A percentile compares a stretch with the other conserved stretches of the same genome.
These are phyloP conservation scores for Globia sparganii DNA, from an alignment of 2,888 invertebrate species.

Conservation along the genomic window DNA sequence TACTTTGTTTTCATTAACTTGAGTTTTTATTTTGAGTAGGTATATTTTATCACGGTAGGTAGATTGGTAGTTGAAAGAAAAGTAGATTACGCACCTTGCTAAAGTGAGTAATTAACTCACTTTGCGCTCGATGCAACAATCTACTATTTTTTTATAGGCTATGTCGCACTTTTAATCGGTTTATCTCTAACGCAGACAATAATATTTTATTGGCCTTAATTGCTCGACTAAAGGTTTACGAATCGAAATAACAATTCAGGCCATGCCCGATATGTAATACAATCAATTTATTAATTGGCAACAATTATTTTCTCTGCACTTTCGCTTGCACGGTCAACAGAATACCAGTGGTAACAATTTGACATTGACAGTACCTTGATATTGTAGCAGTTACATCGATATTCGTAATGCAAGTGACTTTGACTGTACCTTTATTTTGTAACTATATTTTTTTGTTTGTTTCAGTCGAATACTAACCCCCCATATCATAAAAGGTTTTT, in stretches of 20 bases:
- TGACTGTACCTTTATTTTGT: too few species aligned
- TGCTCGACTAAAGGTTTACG: slow-evolving; percentile 35
- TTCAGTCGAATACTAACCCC: too few species aligned
- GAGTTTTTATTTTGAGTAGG: too few species aligned
- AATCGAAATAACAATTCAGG: slow-evolving; percentile 32
- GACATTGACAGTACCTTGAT: background rate
- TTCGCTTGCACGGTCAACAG: slow-evolving; percentile 9
- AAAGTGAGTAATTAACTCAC: too few species aligned
- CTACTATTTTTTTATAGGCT: background rate
- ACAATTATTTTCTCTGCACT: slow-evolving; percentile 37
- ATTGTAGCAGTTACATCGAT: too few species aligned
- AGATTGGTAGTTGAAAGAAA: too few species aligned
- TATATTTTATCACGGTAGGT: too few species aligned
- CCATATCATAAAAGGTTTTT: too few species aligned
- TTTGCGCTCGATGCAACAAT: too few species aligned
- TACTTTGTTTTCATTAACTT: too few species aligned
- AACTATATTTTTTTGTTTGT: too few species aligned
- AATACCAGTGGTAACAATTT: background rate
- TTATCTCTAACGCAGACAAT: slow-evolving; percentile 16
- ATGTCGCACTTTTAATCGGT: background rate
- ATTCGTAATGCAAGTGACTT: background rate
- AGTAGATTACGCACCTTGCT: too few species aligned
- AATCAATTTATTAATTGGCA: slow-evolving; percentile 43
- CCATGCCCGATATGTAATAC: slow-evolving; percentile 27
- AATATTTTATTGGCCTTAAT: slow-evolving; percentile 18